Percentiles rank a stretch among this genome's conserved stretches.
Evolutionary conservation across 2,888 invertebrate species (phyloP).

Genomic region (Eilema sororculum): DNA sequence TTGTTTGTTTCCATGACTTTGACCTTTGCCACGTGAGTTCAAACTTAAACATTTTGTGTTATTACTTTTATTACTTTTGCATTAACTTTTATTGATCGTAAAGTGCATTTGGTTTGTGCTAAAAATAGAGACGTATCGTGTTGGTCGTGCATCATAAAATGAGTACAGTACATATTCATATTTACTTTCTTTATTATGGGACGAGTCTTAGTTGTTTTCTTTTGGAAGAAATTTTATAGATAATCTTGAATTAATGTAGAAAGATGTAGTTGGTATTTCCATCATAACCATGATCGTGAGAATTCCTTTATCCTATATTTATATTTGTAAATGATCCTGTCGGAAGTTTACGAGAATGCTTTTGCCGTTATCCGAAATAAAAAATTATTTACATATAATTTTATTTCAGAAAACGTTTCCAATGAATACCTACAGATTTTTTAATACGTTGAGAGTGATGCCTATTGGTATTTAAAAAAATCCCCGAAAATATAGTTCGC

Average conservation of each 20-base stretch:
- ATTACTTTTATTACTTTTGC: slow-evolving; percentile 21
- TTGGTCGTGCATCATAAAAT: background rate
- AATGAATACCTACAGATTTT: no score
- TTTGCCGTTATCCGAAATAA: no score
- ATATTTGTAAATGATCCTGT: no score
- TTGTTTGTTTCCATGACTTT: slow-evolving; percentile 10
- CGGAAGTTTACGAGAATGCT: no score
- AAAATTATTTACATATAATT: no score
- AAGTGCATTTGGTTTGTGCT: slow-evolving; percentile 25
- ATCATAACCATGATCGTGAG: no score
- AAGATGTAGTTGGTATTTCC: background rate
- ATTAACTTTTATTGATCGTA: slow-evolving; percentile 42
- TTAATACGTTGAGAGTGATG: no score
- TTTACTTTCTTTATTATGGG: background rate
- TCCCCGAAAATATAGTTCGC: no score
- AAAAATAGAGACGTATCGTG: slow-evolving; percentile 32
- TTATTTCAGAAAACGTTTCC: no score
- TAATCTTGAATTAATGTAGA: background rate
- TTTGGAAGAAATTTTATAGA: background rate
- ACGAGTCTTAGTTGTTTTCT: background rate
- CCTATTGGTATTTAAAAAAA: no score
- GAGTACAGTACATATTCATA: background rate
- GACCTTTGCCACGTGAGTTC: slow-evolving; percentile 25
- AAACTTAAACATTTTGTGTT: slow-evolving; percentile 17
- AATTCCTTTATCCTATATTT: no score